These are phyloP conservation scores for Cantharis rustica DNA, from an alignment of 2,888 invertebrate species.

Conservation along the genomic window DNA sequence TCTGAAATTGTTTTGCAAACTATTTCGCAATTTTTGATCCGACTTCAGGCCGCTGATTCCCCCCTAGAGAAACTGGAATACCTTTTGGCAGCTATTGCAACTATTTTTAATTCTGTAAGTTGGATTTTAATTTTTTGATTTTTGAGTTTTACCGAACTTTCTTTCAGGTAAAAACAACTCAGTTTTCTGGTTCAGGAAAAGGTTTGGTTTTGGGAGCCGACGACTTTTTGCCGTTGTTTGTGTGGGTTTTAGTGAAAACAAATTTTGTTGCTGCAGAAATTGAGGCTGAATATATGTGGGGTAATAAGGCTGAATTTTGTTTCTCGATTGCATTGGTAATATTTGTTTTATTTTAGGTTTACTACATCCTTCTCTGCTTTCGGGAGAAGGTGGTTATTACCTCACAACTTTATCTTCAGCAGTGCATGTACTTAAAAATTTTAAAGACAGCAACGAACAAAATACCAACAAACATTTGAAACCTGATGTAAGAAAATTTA, in stretches of 20 bases:
- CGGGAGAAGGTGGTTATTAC: slow-evolving; percentile 94
- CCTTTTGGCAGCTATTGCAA: slow-evolving; percentile 84
- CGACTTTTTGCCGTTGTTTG: slow-evolving; percentile 89
- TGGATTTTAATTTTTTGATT: background rate
- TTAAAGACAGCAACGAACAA: slow-evolving; percentile 52
- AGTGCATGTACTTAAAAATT: slow-evolving; percentile 82
- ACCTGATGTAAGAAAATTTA: slow-evolving; percentile 51
- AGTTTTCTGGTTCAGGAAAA: slow-evolving; percentile 58
- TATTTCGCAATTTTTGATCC: slow-evolving; percentile 78
- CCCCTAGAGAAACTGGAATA: slow-evolving; percentile 93
- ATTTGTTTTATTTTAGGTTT: slow-evolving; percentile 58
- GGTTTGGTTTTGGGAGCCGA: slow-evolving; percentile 74
- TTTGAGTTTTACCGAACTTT: background rate
- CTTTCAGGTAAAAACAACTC: slow-evolving; percentile 69
- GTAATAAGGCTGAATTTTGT: slow-evolving; percentile 39
- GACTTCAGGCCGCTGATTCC: slow-evolving; percentile 89
- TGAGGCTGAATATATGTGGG: slow-evolving; percentile 97
- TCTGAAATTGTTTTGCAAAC: slow-evolving; percentile 74
- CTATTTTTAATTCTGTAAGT: slow-evolving; percentile 81
- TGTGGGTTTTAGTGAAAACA: slow-evolving; percentile 89
- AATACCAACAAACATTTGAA: slow-evolving; percentile 49
- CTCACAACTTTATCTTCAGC: slow-evolving; percentile 92
- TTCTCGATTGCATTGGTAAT: background rate
- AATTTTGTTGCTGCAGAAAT: slow-evolving; percentile 91
- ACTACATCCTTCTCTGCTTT: slow-evolving; percentile 85